A percentile compares a stretch with the other conserved stretches of the same genome.
Conservation (phyloP, 1,140 invertebrate species). For the Orius laevigatus region DNA sequence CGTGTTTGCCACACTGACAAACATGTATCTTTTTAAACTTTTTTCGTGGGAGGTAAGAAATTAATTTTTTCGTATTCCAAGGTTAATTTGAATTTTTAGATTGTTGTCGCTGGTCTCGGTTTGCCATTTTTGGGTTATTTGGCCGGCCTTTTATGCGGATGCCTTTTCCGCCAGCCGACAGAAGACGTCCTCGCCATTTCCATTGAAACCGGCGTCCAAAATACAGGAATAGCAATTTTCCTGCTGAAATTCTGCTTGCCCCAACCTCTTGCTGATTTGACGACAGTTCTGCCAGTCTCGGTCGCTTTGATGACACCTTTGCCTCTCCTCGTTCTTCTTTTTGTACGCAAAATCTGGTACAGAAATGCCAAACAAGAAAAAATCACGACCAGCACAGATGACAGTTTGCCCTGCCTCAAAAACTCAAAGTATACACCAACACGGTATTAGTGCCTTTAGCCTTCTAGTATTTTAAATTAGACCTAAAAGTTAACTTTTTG, state of each 20-base stretch:
- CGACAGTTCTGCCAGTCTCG: slow-evolving; percentile 71
- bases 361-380: too few species aligned
- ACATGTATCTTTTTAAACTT: slow-evolving; percentile 77
- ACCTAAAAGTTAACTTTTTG: too few species aligned
- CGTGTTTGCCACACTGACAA: slow-evolving; percentile 79
- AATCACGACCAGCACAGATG: too few species aligned
- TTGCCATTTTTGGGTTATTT: slow-evolving; percentile 79
- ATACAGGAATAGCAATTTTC: slow-evolving; percentile 84
- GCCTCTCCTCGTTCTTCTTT: slow-evolving; percentile 39
- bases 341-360: too few species aligned
- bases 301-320: slow-evolving; percentile 87
- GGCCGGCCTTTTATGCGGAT: slow-evolving; percentile 46
- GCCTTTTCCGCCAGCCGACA: slow-evolving; percentile 39
- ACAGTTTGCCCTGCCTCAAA: too few species aligned
- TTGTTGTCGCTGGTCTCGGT: slow-evolving; percentile 61
- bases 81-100: slow-evolving; percentile 34
- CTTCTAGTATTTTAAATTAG: too few species aligned
- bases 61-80: slow-evolving; percentile 3
- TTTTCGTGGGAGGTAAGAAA: slow-evolving; percentile 68
- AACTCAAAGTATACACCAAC: too few species aligned
- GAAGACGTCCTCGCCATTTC: slow-evolving; percentile 67
- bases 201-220: slow-evolving; percentile 88
- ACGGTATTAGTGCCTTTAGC: too few species aligned
- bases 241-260: slow-evolving; percentile 50
- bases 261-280: slow-evolving; percentile 60